Base-by-base conservation (phyloP, 1,140 invertebrate species). In the Danaus melanippus region DNA sequence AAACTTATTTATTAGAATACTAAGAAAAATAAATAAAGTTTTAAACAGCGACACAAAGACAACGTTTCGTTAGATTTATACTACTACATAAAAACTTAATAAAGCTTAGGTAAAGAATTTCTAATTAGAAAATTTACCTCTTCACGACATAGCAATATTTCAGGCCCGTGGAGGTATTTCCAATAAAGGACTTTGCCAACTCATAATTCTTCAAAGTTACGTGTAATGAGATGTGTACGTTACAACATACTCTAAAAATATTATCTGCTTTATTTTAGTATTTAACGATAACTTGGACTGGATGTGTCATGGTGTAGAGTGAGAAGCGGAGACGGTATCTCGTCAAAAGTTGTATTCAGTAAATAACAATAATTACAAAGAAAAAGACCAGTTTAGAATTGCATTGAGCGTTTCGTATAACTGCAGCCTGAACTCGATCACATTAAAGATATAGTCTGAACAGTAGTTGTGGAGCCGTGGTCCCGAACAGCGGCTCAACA, bases 161-260 rank as follows among this genome's bases (percentile, higher is more conserved):
- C 79, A 85, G 75, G 74, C 69, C 61, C 74, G 84, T 82, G 79
- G 73, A 84, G 84, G 84, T 86, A 86, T 86, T 86, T 86, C 84
- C 84, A 86, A 86, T 86, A 86, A 86, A 83, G 84, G 84, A 82
- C 81, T 84, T 81, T 83, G 81, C 80, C 84, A 84, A 86, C 80
- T 86, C 84, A 86, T 86, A 86, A 86, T 86, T 86, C 84, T 86
- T 80, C 77, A 84, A 83, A 84, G 84, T 86, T 76, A 81, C 81
- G 79, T 80, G 75, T 86, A 86, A 86, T 86, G 78, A 86, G 81
- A 84, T 84, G 79, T 76, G 79, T 79, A 84, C 84, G 75, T 84
- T 82, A 81, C 71, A 71, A 70, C 71, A 79, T 81, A 83, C 78
- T 80, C 79, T 69, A 70, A 75, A 86, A 78, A 83, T 81, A 77